Percentiles rank a stretch among this genome's conserved stretches.
Evolutionary conservation across 2,797 vertebrate species (phyloP).

Genomic region (Pseudopleuronectes americanus): DNA sequence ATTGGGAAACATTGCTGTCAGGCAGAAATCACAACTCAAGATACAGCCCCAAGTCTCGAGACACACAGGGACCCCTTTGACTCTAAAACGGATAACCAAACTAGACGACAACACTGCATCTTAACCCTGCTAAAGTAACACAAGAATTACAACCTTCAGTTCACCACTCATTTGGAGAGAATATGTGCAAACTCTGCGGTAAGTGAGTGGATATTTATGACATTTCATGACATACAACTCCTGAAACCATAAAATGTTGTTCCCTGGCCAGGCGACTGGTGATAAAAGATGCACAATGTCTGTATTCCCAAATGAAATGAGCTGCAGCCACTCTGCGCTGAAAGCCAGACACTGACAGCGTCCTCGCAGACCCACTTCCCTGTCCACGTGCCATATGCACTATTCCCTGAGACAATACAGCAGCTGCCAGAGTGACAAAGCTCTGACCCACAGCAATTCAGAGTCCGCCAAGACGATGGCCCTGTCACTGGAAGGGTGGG

Average conservation of each 20-base stretch:
- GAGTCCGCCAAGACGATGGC: slow-evolving; percentile 52
- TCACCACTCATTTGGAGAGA: too few species aligned
- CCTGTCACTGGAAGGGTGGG: slow-evolving; percentile 50
- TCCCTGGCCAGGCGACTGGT: slow-evolving; percentile 25
- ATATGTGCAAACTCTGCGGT: too few species aligned
- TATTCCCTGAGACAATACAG: slow-evolving; percentile 76
- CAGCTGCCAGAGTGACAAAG: slow-evolving; percentile 80
- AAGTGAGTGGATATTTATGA: not conserved
- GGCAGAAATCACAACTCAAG: slow-evolving; percentile 29
- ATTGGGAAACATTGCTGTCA: not conserved
- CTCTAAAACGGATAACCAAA: not conserved
- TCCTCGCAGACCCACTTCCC: slow-evolving; percentile 47
- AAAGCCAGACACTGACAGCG: slow-evolving; percentile 40
- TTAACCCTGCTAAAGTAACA: not conserved
- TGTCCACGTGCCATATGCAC: slow-evolving; percentile 75
- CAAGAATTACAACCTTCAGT: too few species aligned
- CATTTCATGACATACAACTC: not conserved
- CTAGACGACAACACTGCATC: not conserved
- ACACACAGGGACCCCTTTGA: not conserved
- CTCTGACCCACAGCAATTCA: slow-evolving; percentile 67
- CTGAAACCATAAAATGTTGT: not conserved
- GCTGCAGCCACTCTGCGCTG: slow-evolving; percentile 24
- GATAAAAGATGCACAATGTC: slow-evolving; percentile 26
- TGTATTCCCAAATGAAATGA: slow-evolving; percentile 36
- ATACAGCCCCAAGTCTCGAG: slow-evolving; percentile 30